Base-by-base conservation (phyloP, 2,888 invertebrate species). In the Venustoraphidia nigricollis region DNA sequence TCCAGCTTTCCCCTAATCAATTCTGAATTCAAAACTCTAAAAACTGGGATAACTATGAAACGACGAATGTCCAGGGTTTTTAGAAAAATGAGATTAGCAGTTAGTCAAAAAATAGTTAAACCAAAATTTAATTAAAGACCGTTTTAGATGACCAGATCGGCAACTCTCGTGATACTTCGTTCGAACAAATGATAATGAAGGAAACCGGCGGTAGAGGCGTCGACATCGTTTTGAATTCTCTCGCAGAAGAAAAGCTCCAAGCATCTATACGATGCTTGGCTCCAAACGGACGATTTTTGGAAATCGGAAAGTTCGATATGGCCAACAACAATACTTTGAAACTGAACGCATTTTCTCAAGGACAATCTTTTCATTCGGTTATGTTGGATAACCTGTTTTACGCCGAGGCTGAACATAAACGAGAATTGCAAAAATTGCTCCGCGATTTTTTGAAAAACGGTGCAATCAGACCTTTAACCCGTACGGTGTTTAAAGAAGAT, bases 181-280 rank as follows among this genome's bases (percentile, higher is more conserved):
- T 97, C 64, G 94, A 95, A 63, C 76, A 80, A 54, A 81, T 93
- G 76, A 76, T 97, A 47, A 73, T 83, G 56, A 72, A 71, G 43
- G 75, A 80, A 58, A 95, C 95, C 0, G 73, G 81, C 9, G 94
- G 95, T 10, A 73, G 73, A 56, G 94, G 95, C 36, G 95, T 97
- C 0, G 89, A 97, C 60, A 68, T 94, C 47, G 86, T 96, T 10
- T 68, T 91, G 9, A 97, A 97, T 65, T 94, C 93, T 0, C 67
- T 97, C 41, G 80, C 94, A 1, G 94, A 91, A 59, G 94, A 96
- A 41, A 94, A 95, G 64, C 72, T 95, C 1, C 74, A 77, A 59
- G 85, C 81, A 0, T 80, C 81, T 0, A 62, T 79, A 0, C 67
- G 78, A 2, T 81, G 81, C 53, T 62, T 82, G 10, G 76, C 71